Evolutionary conservation across 2,113 vertebrate genomes (phyloP).

Genomic region (Chelonoidis abingdonii): DNA sequence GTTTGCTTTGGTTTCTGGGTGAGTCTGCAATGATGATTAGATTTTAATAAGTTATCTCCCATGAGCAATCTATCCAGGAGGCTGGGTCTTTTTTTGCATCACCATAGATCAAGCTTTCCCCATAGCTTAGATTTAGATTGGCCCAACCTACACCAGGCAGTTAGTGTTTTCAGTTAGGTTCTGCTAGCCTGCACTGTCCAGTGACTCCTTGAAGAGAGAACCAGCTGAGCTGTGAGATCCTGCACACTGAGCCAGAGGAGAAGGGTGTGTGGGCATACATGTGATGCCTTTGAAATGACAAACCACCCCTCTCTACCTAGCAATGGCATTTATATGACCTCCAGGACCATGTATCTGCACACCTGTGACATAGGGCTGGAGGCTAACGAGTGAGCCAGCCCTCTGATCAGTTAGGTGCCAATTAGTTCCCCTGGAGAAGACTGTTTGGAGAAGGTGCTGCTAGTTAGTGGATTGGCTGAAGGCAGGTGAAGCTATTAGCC

Average conservation of each 20-base stretch:
- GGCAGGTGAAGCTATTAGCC: background rate
- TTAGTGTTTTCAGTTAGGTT: background rate
- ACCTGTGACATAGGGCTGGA: too few species aligned
- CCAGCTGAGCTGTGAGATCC: background rate
- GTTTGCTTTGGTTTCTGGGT: background rate
- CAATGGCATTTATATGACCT: too few species aligned
- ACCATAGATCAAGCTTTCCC: background rate
- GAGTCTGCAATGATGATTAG: background rate
- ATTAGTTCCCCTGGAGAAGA: too few species aligned
- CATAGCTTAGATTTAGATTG: background rate
- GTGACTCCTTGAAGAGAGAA: background rate
- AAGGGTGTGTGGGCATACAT: background rate
- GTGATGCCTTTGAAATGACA: background rate
- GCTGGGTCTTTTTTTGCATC: background rate
- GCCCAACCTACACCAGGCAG: background rate
- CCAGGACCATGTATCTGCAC: too few species aligned
- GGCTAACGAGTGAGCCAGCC: too few species aligned
- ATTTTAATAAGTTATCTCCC: background rate
- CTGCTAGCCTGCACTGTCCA: background rate
- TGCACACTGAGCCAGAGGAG: background rate
- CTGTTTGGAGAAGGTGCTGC: too few species aligned
- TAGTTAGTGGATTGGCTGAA: too few species aligned
- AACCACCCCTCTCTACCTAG: background rate
- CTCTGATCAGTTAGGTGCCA: too few species aligned
- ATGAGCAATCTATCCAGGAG: background rate